Evolutionary conservation across 2,797 vertebrate species (phyloP), one percentile per base, ranked within the genome.

Genomic region (Ispidina picta): DNA sequence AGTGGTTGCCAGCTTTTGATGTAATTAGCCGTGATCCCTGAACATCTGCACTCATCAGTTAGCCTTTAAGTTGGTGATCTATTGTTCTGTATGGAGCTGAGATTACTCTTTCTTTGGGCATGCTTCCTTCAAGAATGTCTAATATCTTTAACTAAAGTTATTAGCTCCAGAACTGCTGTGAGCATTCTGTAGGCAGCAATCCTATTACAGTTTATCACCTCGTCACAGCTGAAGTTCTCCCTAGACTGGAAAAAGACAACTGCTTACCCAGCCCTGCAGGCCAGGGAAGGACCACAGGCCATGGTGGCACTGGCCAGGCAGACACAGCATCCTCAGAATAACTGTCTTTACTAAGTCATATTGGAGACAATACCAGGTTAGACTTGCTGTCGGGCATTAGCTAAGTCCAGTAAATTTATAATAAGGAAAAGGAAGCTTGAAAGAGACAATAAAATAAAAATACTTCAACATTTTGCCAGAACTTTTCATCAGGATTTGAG

Each of bases 1-100:
- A 96, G 92, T 86, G 91, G 84, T 87, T 96, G 90, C 78, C 95
- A 94, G 91, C 72, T 96, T 96, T 90, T 95, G 95, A 92, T 95
- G 88, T 90, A 95, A 95, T 96, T 95, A 96, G 88, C 81, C 81
- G 83, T 65, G 91, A 96, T 94, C 91, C 73, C 89, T 81, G 94
- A 94, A 96, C 91, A 96, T 94, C 83, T 95, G 91, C 58, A 94
- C 43, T 86, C 81, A 87, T 89, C 93, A 83, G 89, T 77, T 95
- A 94, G 86, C 90, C 91, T 92, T 94, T 90, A 92, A 88, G 72
- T 91, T 93, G 80, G 85, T 82, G 86, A 90, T 91, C 94, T 92
- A 92, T 95, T 96, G 94, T 96, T 94, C 69, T 83, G 19, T 51
- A 28, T 63, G 2, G 86, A 93, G 85, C 4, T 51, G 55, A 93